Base-by-base conservation (phyloP, 2,797 vertebrate genomes). In the Hydrocynus forskahlii region DNA sequence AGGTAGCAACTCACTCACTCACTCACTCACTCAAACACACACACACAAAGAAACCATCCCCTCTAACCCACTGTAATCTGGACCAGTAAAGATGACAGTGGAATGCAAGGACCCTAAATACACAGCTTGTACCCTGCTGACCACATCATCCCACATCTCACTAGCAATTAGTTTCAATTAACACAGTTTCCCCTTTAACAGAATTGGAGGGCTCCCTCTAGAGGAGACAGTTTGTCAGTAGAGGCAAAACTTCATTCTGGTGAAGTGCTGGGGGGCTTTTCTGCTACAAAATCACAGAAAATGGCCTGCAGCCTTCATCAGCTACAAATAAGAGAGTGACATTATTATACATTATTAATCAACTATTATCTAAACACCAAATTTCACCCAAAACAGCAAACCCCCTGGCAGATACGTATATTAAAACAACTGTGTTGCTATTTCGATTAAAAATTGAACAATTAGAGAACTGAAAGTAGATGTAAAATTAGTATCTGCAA, bases 161-260 rank as follows among this genome's bases (percentile, higher is more conserved):
- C 85, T 84, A 80, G 71, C 48, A 43, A 94, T 94, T 94, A 94
- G 89, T 90, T 83, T 88, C 86, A 89, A 94, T 94, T 95, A 95
- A 88, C 74, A 78, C 82, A 29, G 75, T 57, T 83, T 84, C 67
- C 48, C 79, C 85, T 83, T 86, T 91, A 88, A 93, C 78, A 86
- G 91, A 87, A 92, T 94, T 88, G 86, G 83, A 93, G 92, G 87
- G 94, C 93, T 93, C 94, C 94, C 92, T 92, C 94, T 94, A 91
- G 92, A 94, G 94, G 94, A 88, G 67, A 88, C 88, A 89, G 8
- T 8, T 35, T 59, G 85, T 87, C 85, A 94, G 62, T 86, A 91
- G 88, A 85, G 84, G 81, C 29, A 19, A 38, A 73, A 55, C 76
- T 60, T 38, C 43, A 69, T 23, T 12, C 73, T 74, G 59, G 81